Evolutionary conservation across 2,797 vertebrate species (phyloP).

Genomic region (Acrocephalus scirpaceus): DNA sequence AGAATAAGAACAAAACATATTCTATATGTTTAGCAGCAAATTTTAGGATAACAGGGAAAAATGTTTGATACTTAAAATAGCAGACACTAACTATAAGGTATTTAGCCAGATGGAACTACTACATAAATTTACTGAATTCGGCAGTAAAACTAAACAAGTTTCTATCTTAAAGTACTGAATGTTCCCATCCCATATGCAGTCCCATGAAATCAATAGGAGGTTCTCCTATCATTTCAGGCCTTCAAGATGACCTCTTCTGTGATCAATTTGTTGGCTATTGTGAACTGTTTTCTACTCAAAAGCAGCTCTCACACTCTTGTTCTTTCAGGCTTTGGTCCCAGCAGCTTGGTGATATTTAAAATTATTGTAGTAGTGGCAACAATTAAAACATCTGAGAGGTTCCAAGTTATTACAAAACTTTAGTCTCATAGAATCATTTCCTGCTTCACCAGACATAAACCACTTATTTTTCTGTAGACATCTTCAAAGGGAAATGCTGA

Average conservation of each 20-base stretch:
- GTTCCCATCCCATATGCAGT: not conserved
- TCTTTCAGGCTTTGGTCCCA: not conserved
- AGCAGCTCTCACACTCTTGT: not conserved
- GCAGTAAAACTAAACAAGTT: not conserved
- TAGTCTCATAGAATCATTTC: not conserved
- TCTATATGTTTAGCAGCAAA: not conserved
- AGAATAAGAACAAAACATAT: not conserved
- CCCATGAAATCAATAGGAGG: not conserved
- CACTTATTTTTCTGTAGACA: constrained; percentile 30
- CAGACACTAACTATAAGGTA: not conserved
- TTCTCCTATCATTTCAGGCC: not conserved
- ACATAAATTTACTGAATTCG: not conserved
- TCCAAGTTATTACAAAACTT: not conserved
- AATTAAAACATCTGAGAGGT: constrained; percentile 1
- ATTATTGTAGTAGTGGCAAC: not conserved
- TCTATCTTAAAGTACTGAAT: not conserved
- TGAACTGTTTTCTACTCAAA: not conserved
- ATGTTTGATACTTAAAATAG: constrained; percentile 10
- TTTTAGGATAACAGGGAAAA: not conserved
- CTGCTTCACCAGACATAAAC: constrained; percentile 29
- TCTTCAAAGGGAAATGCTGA: constrained; percentile 46
- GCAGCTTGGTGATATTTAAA: not conserved
- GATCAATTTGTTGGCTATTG: not conserved
- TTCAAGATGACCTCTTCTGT: not conserved
- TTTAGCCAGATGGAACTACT: not conserved